Conservation (phyloP, 2,797 vertebrate genomes). For the Thalassophryne amazonica region DNA sequence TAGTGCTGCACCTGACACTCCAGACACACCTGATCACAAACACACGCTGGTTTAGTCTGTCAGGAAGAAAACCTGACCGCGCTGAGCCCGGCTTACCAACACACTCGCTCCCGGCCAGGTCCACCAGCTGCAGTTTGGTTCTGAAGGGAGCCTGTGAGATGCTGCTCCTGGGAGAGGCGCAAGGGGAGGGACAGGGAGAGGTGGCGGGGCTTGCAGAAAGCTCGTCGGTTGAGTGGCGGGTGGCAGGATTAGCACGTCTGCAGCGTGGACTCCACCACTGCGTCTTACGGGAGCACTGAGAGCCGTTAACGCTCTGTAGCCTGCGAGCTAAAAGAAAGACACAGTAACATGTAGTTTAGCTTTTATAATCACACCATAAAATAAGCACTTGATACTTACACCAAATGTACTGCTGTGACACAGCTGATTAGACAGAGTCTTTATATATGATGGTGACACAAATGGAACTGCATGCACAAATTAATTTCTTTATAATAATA, state of each 20-base stretch:
- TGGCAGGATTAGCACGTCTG: conserved; percentile 54
- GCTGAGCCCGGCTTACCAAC: conserved; percentile 67
- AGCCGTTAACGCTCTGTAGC: conserved; percentile 62
- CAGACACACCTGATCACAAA: conserved; percentile 76
- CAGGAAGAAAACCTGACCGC: not conserved
- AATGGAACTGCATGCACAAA: too few species aligned
- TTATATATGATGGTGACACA: too few species aligned
- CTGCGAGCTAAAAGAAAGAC: conserved; percentile 52
- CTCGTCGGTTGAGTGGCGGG: conserved; percentile 31
- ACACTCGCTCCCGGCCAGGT: conserved; percentile 87
- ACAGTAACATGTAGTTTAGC: too few species aligned
- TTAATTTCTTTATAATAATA: too few species aligned
- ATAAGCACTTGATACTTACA: too few species aligned
- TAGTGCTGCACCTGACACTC: conserved; percentile 76
- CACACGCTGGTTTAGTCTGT: too few species aligned
- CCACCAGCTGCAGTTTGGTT: conserved; percentile 84
- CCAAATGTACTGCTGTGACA: too few species aligned
- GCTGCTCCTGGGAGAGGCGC: conserved; percentile 61
- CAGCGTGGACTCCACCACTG: conserved; percentile 77
- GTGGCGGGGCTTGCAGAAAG: conserved; percentile 44
- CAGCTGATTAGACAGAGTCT: too few species aligned
- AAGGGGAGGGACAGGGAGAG: conserved; percentile 62
- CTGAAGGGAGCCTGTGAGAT: conserved; percentile 53
- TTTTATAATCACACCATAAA: too few species aligned
- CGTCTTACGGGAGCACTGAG: conserved; percentile 47